Evolutionary conservation across 2,888 invertebrate genomes (phyloP).

Genomic region (Sinopyrophorus schimmeli): DNA sequence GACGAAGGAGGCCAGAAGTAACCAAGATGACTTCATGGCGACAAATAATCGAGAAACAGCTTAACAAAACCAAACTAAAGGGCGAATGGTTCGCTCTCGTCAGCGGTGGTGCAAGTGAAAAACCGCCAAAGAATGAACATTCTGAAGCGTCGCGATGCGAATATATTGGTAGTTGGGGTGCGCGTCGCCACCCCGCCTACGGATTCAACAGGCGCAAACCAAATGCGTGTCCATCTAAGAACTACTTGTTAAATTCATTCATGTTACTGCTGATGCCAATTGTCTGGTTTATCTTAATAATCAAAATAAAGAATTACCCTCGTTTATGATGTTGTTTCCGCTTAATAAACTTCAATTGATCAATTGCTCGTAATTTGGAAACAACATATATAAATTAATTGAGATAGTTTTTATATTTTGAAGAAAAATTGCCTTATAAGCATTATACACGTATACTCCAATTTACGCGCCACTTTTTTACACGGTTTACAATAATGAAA

Average conservation of each 20-base stretch:
- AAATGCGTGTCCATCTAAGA: slow-evolving; percentile 30
- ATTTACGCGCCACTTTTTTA: too few relatives aligned
- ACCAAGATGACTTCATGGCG: slow-evolving; percentile 52
- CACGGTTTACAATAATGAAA: too few relatives aligned
- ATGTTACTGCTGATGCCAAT: slow-evolving; percentile 10
- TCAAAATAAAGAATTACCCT: too few relatives aligned
- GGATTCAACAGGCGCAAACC: slow-evolving; percentile 30
- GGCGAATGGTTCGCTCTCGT: slow-evolving; percentile 22
- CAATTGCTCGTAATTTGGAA: too few relatives aligned
- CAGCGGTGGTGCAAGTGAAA: slow-evolving; percentile 40
- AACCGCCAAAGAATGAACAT: slow-evolving; percentile 45
- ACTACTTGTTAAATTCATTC: slow-evolving; percentile 16
- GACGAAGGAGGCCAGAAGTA: slow-evolving; percentile 48
- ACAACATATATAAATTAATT: too few relatives aligned
- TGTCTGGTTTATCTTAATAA: too few relatives aligned
- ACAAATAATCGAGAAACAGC: slow-evolving; percentile 36
- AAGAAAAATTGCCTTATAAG: too few relatives aligned
- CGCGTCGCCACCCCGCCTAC: slow-evolving; percentile 44
- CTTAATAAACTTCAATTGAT: too few relatives aligned
- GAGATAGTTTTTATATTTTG: too few relatives aligned
- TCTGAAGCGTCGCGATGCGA: slow-evolving; percentile 44
- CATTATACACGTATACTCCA: too few relatives aligned
- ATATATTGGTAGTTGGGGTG: slow-evolving; percentile 42
- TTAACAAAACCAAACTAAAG: slow-evolving; percentile 41
- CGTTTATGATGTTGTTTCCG: too few relatives aligned